Evolutionary conservation across 1,140 invertebrate species (phyloP).

Genomic region (Ips nitidus): DNA sequence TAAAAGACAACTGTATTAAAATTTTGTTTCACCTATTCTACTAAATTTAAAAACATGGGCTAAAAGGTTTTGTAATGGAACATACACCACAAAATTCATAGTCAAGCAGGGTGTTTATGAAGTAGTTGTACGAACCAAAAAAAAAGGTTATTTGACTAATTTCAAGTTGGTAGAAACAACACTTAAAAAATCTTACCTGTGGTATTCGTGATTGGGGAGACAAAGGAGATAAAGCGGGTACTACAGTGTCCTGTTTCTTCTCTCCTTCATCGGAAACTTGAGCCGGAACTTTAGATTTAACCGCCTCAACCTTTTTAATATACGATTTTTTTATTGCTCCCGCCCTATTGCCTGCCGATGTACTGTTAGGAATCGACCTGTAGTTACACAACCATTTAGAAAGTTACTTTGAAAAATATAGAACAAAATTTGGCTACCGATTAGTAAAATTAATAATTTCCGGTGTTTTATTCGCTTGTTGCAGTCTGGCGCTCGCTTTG

Average conservation of each 20-base stretch:
- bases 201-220: conserved; percentile 6
- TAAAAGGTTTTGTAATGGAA: no score
- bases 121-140: no score
- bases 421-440: background rate
- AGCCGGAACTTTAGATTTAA: conserved; percentile 38
- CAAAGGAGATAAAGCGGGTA: conserved; percentile 16
- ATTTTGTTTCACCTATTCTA: no score
- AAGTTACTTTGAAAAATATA: background rate
- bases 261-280: background rate
- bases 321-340: conserved; percentile 9
- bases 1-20: no score
- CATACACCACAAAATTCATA: no score
- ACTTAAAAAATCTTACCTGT: conserved; percentile 7
- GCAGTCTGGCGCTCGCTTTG: conserved; percentile 40
- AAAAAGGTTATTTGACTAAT: no score
- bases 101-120: no score
- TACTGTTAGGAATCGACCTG: conserved; percentile 14
- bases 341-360: background rate
- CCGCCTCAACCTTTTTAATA: conserved; percentile 8
- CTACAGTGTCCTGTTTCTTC: background rate
- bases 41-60: no score
- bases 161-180: no score
- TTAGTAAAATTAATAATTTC: conserved; percentile 30
- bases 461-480: conserved; percentile 27
- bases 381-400: background rate